A percentile compares a stretch with the other conserved stretches of the same genome.
phyloP scores from a whole-genome alignment of 2,797 vertebrate genomes.

The Microhierax caerulescens region DNA sequence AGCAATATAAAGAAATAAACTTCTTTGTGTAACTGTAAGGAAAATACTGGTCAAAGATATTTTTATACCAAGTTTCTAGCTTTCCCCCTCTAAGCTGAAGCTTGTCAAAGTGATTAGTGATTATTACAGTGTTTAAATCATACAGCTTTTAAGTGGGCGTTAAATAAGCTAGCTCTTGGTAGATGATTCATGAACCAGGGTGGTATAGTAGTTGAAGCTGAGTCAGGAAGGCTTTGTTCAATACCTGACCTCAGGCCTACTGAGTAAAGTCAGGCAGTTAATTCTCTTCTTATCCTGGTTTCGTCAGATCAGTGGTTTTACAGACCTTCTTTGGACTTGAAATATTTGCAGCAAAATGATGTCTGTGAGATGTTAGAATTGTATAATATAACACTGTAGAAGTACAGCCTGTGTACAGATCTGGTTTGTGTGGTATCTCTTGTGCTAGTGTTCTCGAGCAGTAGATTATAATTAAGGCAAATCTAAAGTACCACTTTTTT shows the following conservation, averaged over 20 bases:
- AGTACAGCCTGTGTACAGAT: not conserved
- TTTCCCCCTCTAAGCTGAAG: not conserved
- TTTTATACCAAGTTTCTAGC: not conserved
- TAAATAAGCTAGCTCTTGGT: slow-evolving; percentile 9
- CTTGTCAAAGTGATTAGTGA: slow-evolving; percentile 23
- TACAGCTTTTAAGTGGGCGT: not conserved
- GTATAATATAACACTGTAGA: not conserved
- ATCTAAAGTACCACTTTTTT: not conserved
- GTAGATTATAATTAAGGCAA: not conserved
- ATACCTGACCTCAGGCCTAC: not conserved
- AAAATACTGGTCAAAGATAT: not conserved
- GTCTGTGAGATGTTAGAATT: not conserved
- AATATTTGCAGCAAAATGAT: not conserved
- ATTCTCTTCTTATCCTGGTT: not conserved
- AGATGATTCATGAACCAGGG: not conserved
- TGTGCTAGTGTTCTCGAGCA: not conserved
- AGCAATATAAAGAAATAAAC: not conserved
- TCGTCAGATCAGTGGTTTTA: not conserved
- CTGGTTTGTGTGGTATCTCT: not conserved
- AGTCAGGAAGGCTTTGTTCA: slow-evolving; percentile 5
- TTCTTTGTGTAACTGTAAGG: not conserved
- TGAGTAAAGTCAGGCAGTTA: not conserved
- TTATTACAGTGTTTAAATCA: slow-evolving; percentile 18
- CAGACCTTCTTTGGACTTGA: not conserved
- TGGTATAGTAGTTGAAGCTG: not conserved